Percentiles rank a stretch among this genome's conserved stretches.
These are phyloP conservation scores for Axis porcinus DNA, from an alignment of 2,113 vertebrate species.

Conservation along the genomic window DNA sequence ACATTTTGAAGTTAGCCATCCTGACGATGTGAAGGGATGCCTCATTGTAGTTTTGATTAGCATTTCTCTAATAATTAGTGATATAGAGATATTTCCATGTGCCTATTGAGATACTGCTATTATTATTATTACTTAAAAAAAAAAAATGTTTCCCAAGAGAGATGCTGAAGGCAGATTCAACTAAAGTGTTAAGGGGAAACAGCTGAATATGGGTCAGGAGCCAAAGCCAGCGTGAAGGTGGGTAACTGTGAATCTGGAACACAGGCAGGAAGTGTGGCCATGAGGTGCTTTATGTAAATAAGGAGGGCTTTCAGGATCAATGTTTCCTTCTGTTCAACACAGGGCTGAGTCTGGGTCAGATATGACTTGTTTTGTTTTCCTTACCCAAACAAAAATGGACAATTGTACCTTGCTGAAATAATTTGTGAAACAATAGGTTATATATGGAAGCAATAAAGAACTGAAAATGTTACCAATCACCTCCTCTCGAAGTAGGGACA, in stretches of 20 bases:
- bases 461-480: neutral
- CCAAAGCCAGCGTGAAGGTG: neutral
- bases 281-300: rapidly evolving
- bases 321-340: neutral
- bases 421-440: neutral
- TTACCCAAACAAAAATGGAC: neutral
- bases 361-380: neutral
- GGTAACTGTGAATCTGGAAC: neutral
- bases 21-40: neutral
- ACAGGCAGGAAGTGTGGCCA: rapidly evolving
- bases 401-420: neutral
- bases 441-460: neutral
- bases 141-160: neutral
- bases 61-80: neutral
- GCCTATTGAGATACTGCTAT: neutral
- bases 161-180: neutral
- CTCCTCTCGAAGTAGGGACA: neutral
- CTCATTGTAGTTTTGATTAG: neutral
- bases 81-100: neutral
- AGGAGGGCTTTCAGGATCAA: rapidly evolving
- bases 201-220: neutral
- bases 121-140: neutral
- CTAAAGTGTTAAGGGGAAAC: too few species aligned
- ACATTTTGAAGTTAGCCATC: neutral
- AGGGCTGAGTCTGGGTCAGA: neutral